Conservation (phyloP, 2,113 vertebrate genomes). For the Daphoenositta chrysoptera region DNA sequence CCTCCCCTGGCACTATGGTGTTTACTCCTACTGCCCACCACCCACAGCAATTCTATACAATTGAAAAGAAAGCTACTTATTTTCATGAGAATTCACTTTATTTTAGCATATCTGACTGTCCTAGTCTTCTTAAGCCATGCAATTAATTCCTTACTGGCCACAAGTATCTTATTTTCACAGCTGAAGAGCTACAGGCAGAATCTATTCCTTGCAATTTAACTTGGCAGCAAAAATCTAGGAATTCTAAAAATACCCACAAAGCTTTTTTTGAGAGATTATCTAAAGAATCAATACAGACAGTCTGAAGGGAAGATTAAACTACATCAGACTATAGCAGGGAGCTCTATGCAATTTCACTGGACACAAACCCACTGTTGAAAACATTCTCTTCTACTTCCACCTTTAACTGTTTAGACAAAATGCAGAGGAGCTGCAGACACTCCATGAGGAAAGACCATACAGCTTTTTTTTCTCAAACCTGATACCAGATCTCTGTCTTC, state of each 20-base stretch:
- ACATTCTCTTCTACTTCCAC: neutral
- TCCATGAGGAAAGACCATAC: neutral
- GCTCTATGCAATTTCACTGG: neutral
- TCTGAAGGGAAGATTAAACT: neutral
- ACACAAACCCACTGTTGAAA: neutral
- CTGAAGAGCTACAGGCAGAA: neutral
- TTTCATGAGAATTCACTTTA: neutral
- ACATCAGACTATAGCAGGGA: neutral
- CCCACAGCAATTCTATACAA: neutral
- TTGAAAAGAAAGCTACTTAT: neutral
- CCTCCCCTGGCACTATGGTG: rapidly evolving
- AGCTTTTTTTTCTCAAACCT: neutral
- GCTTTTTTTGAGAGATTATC: neutral
- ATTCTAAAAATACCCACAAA: neutral
- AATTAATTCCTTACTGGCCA: neutral
- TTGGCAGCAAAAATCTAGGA: neutral
- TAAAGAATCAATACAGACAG: neutral
- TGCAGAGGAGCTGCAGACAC: neutral
- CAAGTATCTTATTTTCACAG: neutral
- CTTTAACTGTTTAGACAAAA: neutral
- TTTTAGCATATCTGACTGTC: neutral
- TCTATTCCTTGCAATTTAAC: neutral
- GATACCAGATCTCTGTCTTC: neutral
- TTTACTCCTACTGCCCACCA: neutral
- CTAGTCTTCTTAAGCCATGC: neutral